Evolutionary conservation across 2,888 invertebrate genomes (phyloP).

Genomic region (Chymomyza fuscimana): DNA sequence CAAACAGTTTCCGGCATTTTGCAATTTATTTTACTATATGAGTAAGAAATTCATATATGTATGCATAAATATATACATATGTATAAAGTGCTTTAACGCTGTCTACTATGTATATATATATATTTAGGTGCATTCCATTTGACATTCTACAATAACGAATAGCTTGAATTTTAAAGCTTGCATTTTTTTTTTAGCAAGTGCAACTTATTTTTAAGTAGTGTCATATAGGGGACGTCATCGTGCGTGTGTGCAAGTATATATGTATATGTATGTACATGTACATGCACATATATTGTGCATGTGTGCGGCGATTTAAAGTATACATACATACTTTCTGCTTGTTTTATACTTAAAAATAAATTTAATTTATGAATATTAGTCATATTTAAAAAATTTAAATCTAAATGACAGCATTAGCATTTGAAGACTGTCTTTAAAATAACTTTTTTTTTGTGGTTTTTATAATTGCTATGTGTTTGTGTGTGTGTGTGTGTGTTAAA

Average conservation of each 20-base stretch:
- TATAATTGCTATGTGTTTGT: not conserved
- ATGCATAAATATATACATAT: not conserved
- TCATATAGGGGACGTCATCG: not conserved
- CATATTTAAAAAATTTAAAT: not conserved
- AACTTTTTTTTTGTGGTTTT: not conserved
- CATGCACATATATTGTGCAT: slow-evolving; percentile 17
- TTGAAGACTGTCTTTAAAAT: not conserved
- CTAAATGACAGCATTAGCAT: not conserved
- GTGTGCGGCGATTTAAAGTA: not conserved
- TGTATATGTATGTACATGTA: slow-evolving; percentile 5
- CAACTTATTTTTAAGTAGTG: not conserved
- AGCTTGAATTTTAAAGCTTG: not conserved
- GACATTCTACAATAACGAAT: not conserved
- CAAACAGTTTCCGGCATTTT: slow-evolving; percentile 6
- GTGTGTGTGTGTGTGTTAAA: not conserved
- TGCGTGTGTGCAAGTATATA: slow-evolving; percentile 11
- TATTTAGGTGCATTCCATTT: not conserved
- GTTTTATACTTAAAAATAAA: too few relatives aligned
- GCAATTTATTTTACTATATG: not conserved
- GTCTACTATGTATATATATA: not conserved
- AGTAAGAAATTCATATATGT: not conserved
- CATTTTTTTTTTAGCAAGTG: not conserved
- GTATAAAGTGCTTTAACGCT: not conserved
- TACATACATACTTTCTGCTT: not conserved
- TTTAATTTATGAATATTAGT: not conserved